Percentiles rank a stretch among this genome's conserved stretches.
Evolutionary conservation across 92 coral and sea anemone genomes (phyloP).

Genomic region (Palythoa heliodiscus): DNA sequence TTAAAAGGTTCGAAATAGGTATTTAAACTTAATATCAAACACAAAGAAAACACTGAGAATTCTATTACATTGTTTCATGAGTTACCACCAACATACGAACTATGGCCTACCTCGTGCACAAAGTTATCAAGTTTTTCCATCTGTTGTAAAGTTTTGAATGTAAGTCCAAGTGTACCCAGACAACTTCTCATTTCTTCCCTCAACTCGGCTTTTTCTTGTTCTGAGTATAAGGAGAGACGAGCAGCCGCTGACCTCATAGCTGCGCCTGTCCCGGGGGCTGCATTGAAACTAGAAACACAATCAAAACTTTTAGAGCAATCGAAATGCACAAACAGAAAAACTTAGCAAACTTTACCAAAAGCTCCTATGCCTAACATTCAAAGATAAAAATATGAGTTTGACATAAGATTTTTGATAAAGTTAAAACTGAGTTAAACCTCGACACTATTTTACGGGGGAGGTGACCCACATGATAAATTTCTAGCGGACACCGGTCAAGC

Average conservation of each 20-base stretch:
- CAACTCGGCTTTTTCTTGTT: slow-evolving; percentile 65
- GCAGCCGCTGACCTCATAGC: slow-evolving; percentile 96
- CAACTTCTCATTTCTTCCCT: slow-evolving; percentile 69
- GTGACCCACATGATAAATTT: no score
- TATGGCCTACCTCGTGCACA: slow-evolving; percentile 67
- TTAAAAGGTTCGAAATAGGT: background rate
- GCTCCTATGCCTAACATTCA: background rate
- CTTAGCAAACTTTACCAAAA: background rate
- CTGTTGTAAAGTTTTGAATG: slow-evolving; percentile 76
- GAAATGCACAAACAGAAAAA: background rate
- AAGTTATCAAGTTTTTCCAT: slow-evolving; percentile 83
- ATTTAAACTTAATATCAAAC: background rate
- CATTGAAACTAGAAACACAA: slow-evolving; percentile 69
- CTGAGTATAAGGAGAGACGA: slow-evolving; percentile 66
- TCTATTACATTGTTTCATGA: background rate
- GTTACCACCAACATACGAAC: no score
- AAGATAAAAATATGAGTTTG: background rate
- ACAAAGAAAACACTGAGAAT: background rate
- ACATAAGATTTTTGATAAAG: no score
- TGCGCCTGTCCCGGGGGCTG: slow-evolving; percentile 91
- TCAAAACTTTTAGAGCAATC: no score
- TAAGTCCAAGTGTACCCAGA: slow-evolving; percentile 81
- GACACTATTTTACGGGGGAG: no score
- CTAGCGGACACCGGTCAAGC: no score
- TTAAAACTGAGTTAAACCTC: no score